phyloP scores from a whole-genome alignment of 2,113 vertebrate genomes.

The Fregetta grallaria region DNA sequence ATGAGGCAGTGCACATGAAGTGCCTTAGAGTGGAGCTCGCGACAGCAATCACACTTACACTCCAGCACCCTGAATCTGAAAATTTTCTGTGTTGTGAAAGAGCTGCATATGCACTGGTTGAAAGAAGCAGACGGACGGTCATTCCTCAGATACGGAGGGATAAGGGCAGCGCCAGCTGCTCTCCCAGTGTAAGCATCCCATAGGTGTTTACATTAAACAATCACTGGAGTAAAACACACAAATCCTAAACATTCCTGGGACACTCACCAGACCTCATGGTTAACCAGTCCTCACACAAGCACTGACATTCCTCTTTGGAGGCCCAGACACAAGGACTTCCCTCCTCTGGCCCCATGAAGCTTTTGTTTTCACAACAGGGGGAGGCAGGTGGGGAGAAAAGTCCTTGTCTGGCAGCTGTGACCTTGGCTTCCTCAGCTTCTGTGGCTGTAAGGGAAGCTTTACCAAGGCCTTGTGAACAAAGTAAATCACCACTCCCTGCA shows the following conservation, averaged over 20 bases:
- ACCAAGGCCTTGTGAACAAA: background rate
- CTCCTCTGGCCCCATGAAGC: background rate
- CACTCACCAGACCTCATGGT: background rate
- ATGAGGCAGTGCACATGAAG: background rate
- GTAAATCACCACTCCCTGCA: background rate
- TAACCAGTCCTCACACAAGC: background rate
- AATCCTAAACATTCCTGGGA: too few relatives aligned
- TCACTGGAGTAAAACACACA: background rate
- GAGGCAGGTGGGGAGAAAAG: background rate
- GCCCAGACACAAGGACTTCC: background rate
- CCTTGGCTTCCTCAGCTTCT: background rate
- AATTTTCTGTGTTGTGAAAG: background rate
- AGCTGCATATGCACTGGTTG: background rate
- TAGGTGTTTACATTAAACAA: background rate
- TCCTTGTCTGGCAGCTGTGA: background rate
- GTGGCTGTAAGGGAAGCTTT: background rate
- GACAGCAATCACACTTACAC: background rate
- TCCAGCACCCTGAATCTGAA: rapidly evolving
- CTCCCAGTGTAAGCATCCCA: rapidly evolving
- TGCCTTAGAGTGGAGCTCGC: background rate
- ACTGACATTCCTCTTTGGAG: background rate
- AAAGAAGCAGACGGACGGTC: background rate
- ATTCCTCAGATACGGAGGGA: background rate
- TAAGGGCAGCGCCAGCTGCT: background rate
- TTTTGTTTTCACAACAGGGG: background rate